Conservation (phyloP, 2,113 vertebrate species). For the Siniperca chuatsi region DNA sequence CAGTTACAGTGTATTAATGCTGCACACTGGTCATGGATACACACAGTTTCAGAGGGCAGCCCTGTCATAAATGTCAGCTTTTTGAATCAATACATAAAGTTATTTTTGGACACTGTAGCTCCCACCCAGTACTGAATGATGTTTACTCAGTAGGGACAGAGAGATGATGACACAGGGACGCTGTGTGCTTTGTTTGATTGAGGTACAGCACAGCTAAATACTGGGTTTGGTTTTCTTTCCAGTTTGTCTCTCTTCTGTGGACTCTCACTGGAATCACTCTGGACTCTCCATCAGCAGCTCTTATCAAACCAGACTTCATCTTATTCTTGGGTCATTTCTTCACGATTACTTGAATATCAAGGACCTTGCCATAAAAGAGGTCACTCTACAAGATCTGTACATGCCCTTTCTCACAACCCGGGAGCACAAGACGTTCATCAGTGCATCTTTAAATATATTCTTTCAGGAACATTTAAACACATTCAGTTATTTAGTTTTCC, state of each 20-base stretch:
- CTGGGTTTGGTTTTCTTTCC: not conserved
- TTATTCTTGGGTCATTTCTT: not conserved
- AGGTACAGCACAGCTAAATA: not conserved
- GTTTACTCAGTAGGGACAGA: conserved; percentile 10
- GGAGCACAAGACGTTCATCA: not conserved
- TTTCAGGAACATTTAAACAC: not conserved
- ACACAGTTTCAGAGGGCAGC: not conserved
- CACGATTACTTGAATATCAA: not conserved
- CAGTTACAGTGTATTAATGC: not conserved
- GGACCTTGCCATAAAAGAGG: not conserved
- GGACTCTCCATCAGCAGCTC: not conserved
- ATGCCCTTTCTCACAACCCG: not conserved
- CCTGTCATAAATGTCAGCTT: not conserved
- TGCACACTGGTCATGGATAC: not conserved
- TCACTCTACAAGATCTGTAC: not conserved
- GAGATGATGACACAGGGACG: not conserved
- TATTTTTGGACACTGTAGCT: conserved; percentile 11
- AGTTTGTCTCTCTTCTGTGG: not conserved
- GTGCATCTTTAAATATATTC: not conserved
- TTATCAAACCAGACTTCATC: not conserved
- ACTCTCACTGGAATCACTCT: not conserved
- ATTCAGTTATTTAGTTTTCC: not conserved
- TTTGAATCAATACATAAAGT: conserved; percentile 6
- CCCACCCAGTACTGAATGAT: not conserved
- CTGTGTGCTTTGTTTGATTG: conserved; percentile 1